Conservation (phyloP, 2,888 invertebrate species). For the Boloria euphrosyne region DNA sequence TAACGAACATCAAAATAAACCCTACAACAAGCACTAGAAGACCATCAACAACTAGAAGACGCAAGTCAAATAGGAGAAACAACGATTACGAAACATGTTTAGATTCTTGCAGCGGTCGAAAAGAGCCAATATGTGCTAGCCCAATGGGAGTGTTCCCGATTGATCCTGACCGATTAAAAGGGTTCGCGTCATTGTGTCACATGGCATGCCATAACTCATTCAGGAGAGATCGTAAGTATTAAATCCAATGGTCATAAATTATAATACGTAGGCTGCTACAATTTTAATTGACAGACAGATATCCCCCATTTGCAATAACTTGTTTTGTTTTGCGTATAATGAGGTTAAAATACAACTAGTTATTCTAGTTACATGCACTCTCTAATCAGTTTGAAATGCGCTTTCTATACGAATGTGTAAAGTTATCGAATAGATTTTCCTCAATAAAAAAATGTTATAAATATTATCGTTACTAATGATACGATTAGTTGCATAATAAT, state of each 20-base stretch:
- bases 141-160: conserved; percentile 58
- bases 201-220: conserved; percentile 77
- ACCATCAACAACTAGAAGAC: conserved; percentile 48
- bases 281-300: conserved; percentile 12
- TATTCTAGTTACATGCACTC: conserved; percentile 14
- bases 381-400: conserved; percentile 14
- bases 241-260: conserved; percentile 12
- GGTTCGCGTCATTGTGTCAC: conserved; percentile 73
- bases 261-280: background rate
- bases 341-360: conserved; percentile 29
- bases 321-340: conserved; percentile 15
- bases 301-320: conserved; percentile 20
- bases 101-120: conserved; percentile 60
- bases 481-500: background rate
- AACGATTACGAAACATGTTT: conserved; percentile 67
- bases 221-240: conserved; percentile 65
- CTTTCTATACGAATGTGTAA: conserved; percentile 20
- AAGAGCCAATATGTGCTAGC: conserved; percentile 65
- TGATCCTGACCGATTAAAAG: conserved; percentile 65
- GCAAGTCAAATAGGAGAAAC: conserved; percentile 51
- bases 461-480: background rate
- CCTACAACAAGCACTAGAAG: conserved; percentile 53
- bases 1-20: conserved; percentile 65
- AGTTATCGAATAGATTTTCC: conserved; percentile 1
- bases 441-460: background rate